Conservation (phyloP, 2,888 invertebrate genomes). For the Ischnus inquisitorius region DNA sequence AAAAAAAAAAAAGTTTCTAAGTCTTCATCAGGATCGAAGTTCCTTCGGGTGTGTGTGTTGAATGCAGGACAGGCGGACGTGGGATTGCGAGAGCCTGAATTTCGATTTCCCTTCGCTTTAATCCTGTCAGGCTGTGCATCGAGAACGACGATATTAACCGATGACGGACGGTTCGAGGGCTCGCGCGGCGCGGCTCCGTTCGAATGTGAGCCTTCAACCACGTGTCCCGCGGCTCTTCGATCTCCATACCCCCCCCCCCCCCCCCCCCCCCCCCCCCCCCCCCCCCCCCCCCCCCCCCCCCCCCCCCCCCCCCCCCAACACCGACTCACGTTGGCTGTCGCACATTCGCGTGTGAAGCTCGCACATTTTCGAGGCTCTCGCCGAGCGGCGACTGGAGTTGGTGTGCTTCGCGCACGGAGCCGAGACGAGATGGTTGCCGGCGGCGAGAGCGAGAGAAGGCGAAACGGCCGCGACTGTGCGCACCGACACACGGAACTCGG, state of each 20-base stretch:
- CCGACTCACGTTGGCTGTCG: too few relatives aligned
- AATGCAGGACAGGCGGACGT: slow-evolving; percentile 7
- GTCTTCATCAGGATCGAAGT: neutral
- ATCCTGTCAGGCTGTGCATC: slow-evolving; percentile 47
- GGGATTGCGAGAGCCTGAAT: too few relatives aligned
- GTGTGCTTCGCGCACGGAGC: too few relatives aligned
- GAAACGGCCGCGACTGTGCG: neutral
- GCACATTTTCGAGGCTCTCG: neutral
- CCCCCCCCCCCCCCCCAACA: too few relatives aligned
- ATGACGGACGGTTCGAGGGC: slow-evolving; percentile 50
- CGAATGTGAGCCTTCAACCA: slow-evolving; percentile 2
- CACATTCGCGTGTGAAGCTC: too few relatives aligned
- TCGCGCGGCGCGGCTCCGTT: slow-evolving; percentile 4
- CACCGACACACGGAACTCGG: slow-evolving; percentile 62
- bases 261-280: too few relatives aligned
- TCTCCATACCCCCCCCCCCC: neutral
- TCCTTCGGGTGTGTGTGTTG: neutral
- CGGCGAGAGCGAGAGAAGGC: slow-evolving; percentile 11
- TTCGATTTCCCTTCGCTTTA: slow-evolving; percentile 59
- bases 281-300: too few relatives aligned
- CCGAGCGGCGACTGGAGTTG: too few relatives aligned
- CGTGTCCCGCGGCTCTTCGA: slow-evolving; percentile 21
- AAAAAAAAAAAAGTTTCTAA: neutral
- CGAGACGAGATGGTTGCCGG: slow-evolving; percentile 42
- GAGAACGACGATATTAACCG: slow-evolving; percentile 61